Evolutionary conservation across 2,113 vertebrate species (phyloP), one percentile per base, ranked within the genome.

Genomic region (Rhinoderma darwinii): DNA sequence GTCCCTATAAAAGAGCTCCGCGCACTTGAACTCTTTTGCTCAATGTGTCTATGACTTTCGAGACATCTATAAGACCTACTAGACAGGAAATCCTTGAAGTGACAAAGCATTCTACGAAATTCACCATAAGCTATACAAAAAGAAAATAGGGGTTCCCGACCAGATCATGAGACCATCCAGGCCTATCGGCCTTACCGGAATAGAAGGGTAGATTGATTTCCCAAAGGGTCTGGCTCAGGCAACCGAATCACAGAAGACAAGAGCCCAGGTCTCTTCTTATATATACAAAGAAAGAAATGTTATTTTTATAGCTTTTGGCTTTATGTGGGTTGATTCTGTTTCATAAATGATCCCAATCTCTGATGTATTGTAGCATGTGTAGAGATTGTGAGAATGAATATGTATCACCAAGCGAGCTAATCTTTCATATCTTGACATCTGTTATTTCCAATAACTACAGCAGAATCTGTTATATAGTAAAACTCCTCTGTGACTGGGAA

Each of bases 341-440:
- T 37, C 32, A 51, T 22, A 79, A 56, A 79, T 79, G 76, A 77
- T 77, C 37, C 32, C 44, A 77, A 30, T 32, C 47, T 77, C 75
- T 77, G 75, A 79, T 79, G 30, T 54, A 56, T 79, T 79, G 30
- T 22, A 54, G 50, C 76, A 56, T 54, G 50, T 32, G 50, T 56
- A 56, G 50, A 79, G 47, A 56, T 56, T 32, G 47, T 22, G 50
- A 79, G 76, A 56, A 79, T 79, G 76, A 79, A 79, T 79, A 79
- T 79, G 50, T 79, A 79, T 79, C 76, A 79, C 47, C 18, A 56
- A 22, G 30, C 6, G 50, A 51, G 47, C 76, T 79, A 79, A 79
- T 79, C 50, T 56, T 78, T 79, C 76, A 79, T 37, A 56, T 54
- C 47, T 56, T 79, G 76, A 79, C 76, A 79, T 79, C 76, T 79